A percentile compares a stretch with the other conserved stretches of the same genome.
Evolutionary conservation across 2,888 invertebrate species (phyloP).

Genomic region (Malacosoma neustria): DNA sequence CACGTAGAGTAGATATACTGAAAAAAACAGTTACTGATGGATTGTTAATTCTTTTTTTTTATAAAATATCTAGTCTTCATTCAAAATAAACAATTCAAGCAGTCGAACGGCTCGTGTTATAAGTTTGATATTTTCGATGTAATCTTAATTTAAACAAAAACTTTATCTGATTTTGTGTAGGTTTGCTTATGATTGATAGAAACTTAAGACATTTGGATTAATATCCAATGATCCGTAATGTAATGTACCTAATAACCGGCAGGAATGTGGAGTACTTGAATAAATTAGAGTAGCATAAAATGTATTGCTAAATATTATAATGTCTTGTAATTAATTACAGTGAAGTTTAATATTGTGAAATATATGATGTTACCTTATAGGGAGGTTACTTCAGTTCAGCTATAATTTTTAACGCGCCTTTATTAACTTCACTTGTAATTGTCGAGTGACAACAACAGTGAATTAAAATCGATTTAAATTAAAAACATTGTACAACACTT

Average conservation of each 20-base stretch:
- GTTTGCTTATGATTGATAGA: background rate
- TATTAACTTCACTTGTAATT: slow-evolving; percentile 1
- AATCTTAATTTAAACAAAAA: no score
- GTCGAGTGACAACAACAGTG: no score
- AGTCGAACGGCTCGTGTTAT: no score
- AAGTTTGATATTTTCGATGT: no score
- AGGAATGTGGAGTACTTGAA: background rate
- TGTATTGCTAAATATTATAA: no score
- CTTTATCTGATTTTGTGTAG: no score
- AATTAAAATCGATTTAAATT: background rate
- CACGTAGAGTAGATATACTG: no score
- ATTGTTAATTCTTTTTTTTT: no score
- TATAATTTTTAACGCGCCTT: background rate
- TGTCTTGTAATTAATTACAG: no score
- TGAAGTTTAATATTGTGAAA: background rate
- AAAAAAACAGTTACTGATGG: no score
- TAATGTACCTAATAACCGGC: background rate
- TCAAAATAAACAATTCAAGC: no score
- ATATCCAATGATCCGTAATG: slow-evolving; percentile 3
- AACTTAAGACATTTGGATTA: slow-evolving; percentile 1
- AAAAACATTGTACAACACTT: background rate
- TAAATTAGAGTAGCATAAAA: background rate
- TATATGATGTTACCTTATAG: background rate
- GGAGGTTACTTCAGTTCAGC: background rate
- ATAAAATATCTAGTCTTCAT: no score